Evolutionary conservation across 2,797 vertebrate species (phyloP).

Genomic region (Poecilia wingei): DNA sequence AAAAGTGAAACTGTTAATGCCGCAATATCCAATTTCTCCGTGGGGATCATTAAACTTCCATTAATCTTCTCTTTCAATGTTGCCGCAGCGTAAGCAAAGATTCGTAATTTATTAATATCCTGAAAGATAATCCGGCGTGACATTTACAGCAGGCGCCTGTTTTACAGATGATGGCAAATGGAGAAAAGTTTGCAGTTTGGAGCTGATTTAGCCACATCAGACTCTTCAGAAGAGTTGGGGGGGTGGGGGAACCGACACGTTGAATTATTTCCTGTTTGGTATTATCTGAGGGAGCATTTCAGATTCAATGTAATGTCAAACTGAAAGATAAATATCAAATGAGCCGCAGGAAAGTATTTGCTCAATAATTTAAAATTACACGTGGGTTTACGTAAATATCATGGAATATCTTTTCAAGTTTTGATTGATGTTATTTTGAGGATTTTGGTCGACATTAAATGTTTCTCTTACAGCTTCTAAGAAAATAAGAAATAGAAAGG

Average conservation of each 20-base stretch:
- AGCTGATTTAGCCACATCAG: neutral
- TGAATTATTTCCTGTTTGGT: neutral
- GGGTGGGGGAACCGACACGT: accelerated
- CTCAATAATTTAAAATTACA: neutral
- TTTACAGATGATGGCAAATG: neutral
- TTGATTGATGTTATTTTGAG: neutral
- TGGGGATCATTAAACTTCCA: constrained; percentile 53
- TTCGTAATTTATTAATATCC: constrained; percentile 44
- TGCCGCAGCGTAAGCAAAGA: constrained; percentile 28
- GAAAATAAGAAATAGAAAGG: neutral
- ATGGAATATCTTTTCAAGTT: neutral
- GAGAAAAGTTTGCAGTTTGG: neutral
- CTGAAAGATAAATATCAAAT: neutral
- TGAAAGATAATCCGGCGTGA: constrained; percentile 49
- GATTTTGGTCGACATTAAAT: neutral
- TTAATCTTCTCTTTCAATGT: constrained; percentile 39
- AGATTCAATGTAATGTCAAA: neutral
- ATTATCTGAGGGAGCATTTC: constrained; percentile 2
- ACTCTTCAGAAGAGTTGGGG: neutral
- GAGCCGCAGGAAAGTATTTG: neutral
- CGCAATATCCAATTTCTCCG: constrained; percentile 38
- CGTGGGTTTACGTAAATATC: neutral
- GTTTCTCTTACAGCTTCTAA: neutral
- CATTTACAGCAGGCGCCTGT: constrained; percentile 40
- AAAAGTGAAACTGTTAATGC: constrained; percentile 59